Percentiles rank a stretch among this genome's conserved stretches.
Evolutionary conservation across 2,113 vertebrate genomes (phyloP).

Genomic region (Paradisaea rubra): DNA sequence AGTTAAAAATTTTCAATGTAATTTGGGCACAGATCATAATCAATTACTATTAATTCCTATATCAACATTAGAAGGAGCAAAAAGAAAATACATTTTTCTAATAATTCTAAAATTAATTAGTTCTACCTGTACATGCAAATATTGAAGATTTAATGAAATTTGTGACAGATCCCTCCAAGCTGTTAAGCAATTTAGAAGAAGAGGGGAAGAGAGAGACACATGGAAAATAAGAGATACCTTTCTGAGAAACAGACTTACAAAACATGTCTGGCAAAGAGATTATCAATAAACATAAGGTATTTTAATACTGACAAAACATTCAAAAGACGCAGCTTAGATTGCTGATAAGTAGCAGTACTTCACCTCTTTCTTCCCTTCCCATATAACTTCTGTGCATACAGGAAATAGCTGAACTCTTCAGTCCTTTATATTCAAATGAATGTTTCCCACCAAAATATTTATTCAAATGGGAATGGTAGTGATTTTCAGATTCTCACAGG

Average conservation of each 20-base stretch:
- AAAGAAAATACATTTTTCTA: conserved; percentile 25
- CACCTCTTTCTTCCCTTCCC: conserved; percentile 38
- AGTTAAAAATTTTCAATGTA: conserved; percentile 1
- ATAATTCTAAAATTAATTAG: conserved; percentile 54
- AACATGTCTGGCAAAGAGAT: conserved; percentile 22
- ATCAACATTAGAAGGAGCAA: conserved; percentile 25
- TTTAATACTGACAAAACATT: conserved; percentile 47
- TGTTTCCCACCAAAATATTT: conserved; percentile 70
- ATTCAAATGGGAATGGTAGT: conserved; percentile 68
- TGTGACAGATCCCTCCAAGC: not conserved
- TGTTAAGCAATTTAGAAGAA: conserved; percentile 19
- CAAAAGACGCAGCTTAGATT: conserved; percentile 48
- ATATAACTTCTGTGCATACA: conserved; percentile 35
- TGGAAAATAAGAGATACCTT: not conserved
- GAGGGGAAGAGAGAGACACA: not conserved
- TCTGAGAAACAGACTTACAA: conserved; percentile 28
- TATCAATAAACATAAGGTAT: conserved; percentile 50
- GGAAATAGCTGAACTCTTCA: conserved; percentile 9
- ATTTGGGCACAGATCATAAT: conserved; percentile 19
- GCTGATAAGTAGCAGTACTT: conserved; percentile 56
- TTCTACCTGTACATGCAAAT: conserved; percentile 35
- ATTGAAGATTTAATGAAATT: conserved; percentile 51
- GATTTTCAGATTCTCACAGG: conserved; percentile 68
- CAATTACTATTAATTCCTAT: conserved; percentile 11
- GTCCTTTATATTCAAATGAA: conserved; percentile 68